Conservation (phyloP, 2,113 vertebrate genomes). For the Callocephalon fimbriatum region DNA sequence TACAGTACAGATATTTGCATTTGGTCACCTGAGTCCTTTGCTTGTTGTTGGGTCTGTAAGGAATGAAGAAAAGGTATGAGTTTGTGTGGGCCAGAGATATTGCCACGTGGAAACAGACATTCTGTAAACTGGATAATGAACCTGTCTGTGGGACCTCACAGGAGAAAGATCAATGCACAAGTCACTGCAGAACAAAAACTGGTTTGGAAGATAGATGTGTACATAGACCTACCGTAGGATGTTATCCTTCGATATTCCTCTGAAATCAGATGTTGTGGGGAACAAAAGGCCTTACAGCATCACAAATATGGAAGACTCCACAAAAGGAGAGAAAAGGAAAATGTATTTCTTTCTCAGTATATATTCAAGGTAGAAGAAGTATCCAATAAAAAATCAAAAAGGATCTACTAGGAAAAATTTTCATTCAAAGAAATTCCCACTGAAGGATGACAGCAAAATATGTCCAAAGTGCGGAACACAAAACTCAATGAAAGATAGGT, state of each 20-base stretch:
- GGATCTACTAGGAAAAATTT: background rate
- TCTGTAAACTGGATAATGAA: background rate
- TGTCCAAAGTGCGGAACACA: background rate
- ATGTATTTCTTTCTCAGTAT: background rate
- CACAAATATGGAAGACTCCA: background rate
- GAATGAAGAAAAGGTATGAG: too few relatives aligned
- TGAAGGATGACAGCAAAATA: background rate
- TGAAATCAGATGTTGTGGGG: background rate
- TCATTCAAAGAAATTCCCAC: background rate
- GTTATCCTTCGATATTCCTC: rapidly evolving
- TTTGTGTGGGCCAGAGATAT: background rate
- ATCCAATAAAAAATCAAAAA: background rate
- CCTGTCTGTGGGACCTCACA: background rate
- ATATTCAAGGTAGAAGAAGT: background rate
- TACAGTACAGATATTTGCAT: too few relatives aligned
- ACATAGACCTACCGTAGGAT: background rate
- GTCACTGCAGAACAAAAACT: background rate
- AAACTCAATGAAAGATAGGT: rapidly evolving
- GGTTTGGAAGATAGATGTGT: background rate
- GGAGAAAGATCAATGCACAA: background rate
- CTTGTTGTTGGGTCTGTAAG: too few relatives aligned
- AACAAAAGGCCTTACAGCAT: background rate
- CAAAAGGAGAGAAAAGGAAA: background rate
- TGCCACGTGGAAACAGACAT: background rate
- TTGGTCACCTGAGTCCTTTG: too few relatives aligned